Evolutionary conservation across 2,113 vertebrate species (phyloP), one percentile per base, ranked within the genome.

Genomic region (Engraulis encrasicolus): DNA sequence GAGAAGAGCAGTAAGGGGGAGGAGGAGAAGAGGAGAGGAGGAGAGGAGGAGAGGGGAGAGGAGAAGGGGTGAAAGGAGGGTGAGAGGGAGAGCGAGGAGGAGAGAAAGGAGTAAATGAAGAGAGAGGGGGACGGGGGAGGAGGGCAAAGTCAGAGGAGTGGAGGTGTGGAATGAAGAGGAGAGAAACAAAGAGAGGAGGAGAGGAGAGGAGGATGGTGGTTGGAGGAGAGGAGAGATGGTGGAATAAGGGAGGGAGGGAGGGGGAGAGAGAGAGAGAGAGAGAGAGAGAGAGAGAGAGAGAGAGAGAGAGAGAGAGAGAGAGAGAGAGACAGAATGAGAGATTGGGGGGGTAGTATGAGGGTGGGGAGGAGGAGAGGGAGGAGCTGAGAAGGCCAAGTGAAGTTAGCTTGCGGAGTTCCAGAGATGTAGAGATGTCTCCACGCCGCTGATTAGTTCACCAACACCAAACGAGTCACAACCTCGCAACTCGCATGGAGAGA

Each of bases 171-270:
- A 45, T 45, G 40, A 23, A n/a, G 7, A n/a, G 9, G 54, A 58
- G 54, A 52, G 50, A 52, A 18, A 52, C 9, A 58, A 20, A 58
- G 19, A 58, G 54, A 58, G 54, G 23, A n/a, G 23, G 54, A 23
- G 54, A 58, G 20, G 20, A 20, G 20, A n/a, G 7, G 19, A 7
- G 19, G 19, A 9, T 9, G 58, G n/a, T 1, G 58, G 15, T 18
- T 14, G 9, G 54, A 20, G 52, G 27, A 85, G 91, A 89, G 90
- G 82, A 80, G 78, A 74, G 27, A n/a, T n/a, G n/a, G n/a, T n/a
- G n/a, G n/a, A n/a, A n/a, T n/a, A n/a, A n/a, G 11, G 34, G 52
- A 18, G 80, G 17, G 66, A 74, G 66, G 31, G 11, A 74, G 79
- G 31, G n/a, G 11, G 74, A 82, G 49, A 48, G 84, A n/a, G 11